These are phyloP conservation scores for Amblyornis subalaris DNA, from an alignment of 2,113 vertebrate genomes.

Conservation along the genomic window DNA sequence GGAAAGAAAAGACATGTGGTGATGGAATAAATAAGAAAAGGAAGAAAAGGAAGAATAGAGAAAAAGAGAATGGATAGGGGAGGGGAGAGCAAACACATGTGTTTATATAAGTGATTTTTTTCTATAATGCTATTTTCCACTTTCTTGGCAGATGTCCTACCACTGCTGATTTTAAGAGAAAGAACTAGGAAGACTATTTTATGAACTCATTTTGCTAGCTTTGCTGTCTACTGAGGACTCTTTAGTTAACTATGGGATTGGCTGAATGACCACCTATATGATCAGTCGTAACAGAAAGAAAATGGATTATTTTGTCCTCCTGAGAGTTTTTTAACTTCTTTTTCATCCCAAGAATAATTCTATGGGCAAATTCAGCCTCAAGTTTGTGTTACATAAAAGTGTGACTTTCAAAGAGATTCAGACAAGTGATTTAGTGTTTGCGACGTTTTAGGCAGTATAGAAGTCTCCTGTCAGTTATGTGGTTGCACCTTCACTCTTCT, in stretches of 20 bases:
- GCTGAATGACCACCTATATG: neutral
- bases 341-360: neutral
- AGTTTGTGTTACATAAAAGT: neutral
- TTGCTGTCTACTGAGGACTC: neutral
- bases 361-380: neutral
- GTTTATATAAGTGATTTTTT: neutral
- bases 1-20: neutral
- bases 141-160: neutral
- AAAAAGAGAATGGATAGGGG: neutral
- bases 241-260: neutral
- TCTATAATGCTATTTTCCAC: neutral
- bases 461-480: neutral
- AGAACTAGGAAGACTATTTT: neutral
- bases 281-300: neutral
- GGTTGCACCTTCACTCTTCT: neutral
- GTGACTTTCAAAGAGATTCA: neutral
- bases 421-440: neutral
- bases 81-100: accelerated
- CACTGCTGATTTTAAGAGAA: neutral
- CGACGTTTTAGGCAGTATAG: neutral
- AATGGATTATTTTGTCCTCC: neutral
- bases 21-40: neutral
- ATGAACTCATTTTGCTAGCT: neutral
- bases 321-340: neutral
- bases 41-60: neutral